phyloP scores from a whole-genome alignment of 2,888 invertebrate genomes.

The Zaprionus obscuricornis region DNA sequence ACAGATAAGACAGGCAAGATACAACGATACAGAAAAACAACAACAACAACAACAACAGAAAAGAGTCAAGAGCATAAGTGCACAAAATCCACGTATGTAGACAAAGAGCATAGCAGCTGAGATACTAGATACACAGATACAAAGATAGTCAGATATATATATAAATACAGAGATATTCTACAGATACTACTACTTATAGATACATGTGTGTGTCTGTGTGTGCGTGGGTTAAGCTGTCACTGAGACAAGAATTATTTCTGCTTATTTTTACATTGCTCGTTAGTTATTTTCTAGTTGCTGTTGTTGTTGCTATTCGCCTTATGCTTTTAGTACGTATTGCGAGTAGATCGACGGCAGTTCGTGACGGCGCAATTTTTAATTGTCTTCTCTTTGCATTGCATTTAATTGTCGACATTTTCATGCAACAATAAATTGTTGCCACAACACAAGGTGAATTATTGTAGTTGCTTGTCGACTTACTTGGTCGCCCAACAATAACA shows the following conservation, averaged over 20 bases:
- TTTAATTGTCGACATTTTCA: conserved; percentile 74
- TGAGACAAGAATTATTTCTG: conserved; percentile 74
- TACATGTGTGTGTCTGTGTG: conserved; percentile 13
- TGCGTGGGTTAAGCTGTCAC: conserved; percentile 77
- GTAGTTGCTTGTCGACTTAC: no score
- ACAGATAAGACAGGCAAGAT: background rate
- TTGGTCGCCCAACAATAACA: conserved; percentile 10
- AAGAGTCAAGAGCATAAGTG: no score
- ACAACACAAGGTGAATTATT: conserved; percentile 63
- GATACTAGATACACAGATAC: conserved; percentile 13
- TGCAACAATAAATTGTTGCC: conserved; percentile 65
- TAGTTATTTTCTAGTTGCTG: conserved; percentile 27
- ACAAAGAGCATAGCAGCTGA: no score
- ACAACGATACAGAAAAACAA: conserved; percentile 26
- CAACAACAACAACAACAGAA: conserved; percentile 40
- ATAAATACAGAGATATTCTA: conserved; percentile 3
- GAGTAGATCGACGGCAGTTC: conserved; percentile 50
- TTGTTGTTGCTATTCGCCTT: conserved; percentile 3
- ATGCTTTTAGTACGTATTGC: conserved; percentile 12
- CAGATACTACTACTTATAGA: conserved; percentile 12
- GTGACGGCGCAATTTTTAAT: conserved; percentile 61
- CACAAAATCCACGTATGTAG: conserved; percentile 53
- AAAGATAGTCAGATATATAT: conserved; percentile 10
- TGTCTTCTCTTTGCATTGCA: conserved; percentile 60
- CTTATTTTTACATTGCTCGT: conserved; percentile 73